Evolutionary conservation across 2,888 invertebrate genomes (phyloP).

Genomic region (Busseola fusca): DNA sequence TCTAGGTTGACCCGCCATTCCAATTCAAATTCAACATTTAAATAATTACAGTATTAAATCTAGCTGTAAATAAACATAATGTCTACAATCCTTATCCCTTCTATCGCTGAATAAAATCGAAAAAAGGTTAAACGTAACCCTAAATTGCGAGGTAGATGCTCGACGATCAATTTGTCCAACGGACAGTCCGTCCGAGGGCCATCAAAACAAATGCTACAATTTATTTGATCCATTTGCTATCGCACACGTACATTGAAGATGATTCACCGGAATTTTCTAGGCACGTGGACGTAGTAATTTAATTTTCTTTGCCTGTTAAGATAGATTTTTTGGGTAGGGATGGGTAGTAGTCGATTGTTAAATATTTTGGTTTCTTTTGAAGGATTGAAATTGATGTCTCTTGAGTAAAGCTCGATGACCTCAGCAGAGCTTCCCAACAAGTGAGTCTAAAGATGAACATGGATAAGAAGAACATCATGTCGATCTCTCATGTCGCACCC

Average conservation of each 20-base stretch:
- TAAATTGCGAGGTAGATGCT: constrained; percentile 28
- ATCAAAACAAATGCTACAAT: constrained; percentile 61
- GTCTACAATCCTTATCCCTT: constrained; percentile 21
- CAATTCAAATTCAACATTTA: neutral
- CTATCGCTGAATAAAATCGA: constrained; percentile 30
- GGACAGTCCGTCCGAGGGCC: constrained; percentile 39
- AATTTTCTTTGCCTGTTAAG: constrained; percentile 42
- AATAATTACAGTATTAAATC: constrained; percentile 31
- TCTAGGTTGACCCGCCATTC: neutral
- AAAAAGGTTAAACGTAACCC: constrained; percentile 38
- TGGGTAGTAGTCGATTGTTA: constrained; percentile 21
- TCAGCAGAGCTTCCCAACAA: too few species aligned
- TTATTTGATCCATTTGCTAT: constrained; percentile 59
- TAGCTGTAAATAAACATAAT: constrained; percentile 28
- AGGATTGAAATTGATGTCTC: too few species aligned
- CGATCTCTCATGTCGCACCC: too few species aligned
- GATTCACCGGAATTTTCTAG: constrained; percentile 39
- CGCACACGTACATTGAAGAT: constrained; percentile 53
- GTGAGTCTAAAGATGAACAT: too few species aligned
- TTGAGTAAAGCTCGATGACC: too few species aligned
- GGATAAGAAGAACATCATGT: too few species aligned
- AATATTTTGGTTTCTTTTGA: neutral
- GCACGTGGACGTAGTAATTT: constrained; percentile 46
- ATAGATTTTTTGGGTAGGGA: constrained; percentile 22
- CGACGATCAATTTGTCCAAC: constrained; percentile 42